Evolutionary conservation across 2,888 invertebrate species (phyloP).

Genomic region (Drosophila atroscutellata): DNA sequence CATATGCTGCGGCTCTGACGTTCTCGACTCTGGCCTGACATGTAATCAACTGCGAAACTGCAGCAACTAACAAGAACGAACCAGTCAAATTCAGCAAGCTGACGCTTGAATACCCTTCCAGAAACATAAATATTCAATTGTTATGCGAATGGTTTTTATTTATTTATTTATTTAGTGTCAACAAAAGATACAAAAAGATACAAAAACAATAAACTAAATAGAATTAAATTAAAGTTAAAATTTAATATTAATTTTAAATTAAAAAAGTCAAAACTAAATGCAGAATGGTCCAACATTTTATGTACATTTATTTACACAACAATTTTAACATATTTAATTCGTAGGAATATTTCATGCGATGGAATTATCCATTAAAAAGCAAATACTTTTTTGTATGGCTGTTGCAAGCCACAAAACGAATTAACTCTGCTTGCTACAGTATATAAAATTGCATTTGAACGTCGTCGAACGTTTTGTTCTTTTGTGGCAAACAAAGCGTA

Average conservation of each 20-base stretch:
- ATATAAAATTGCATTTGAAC: conserved; percentile 25
- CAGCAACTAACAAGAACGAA: conserved; percentile 34
- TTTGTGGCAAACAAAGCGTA: conserved; percentile 75
- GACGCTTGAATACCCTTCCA: conserved; percentile 10
- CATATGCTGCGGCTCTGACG: conserved; percentile 69
- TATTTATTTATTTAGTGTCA: not conserved
- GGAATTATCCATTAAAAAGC: not conserved
- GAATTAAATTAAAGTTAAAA: not conserved
- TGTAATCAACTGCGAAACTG: conserved; percentile 70
- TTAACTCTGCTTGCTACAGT: conserved; percentile 1
- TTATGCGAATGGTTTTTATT: accelerated
- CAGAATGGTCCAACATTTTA: not conserved
- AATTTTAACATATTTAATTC: too few relatives aligned
- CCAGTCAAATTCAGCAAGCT: too few relatives aligned
- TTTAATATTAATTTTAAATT: too few relatives aligned
- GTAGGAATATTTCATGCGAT: not conserved
- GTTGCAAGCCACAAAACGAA: not conserved
- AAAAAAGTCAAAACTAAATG: too few relatives aligned
- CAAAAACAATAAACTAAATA: not conserved
- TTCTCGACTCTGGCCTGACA: conserved; percentile 48
- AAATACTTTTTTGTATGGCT: not conserved
- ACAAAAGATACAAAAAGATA: not conserved
- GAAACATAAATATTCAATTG: not conserved
- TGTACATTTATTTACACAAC: not conserved
- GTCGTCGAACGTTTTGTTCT: conserved; percentile 63